Base-by-base conservation (phyloP, 2,888 invertebrate genomes). In the Acheta domesticus region DNA sequence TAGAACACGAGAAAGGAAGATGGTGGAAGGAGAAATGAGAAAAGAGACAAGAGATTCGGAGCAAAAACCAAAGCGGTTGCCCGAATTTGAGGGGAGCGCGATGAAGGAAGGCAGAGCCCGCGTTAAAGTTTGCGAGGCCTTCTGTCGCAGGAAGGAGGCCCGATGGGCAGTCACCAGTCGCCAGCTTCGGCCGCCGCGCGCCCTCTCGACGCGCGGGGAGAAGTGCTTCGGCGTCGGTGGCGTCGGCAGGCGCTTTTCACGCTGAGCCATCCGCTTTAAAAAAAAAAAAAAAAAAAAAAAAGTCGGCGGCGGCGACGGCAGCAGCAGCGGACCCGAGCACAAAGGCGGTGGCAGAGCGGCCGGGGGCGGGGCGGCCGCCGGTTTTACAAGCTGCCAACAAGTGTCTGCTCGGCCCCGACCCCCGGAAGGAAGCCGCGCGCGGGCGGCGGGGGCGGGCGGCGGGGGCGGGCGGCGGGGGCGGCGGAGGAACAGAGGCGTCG, bases 381-480 rank as follows among this genome's bases (percentile, higher is more conserved):
- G 81, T 74, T 79, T 79, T 86, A 85, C 84, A 84, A 83, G 85
- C 86, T 85, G 85, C 85, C 85, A 84, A 84, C 86, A 84, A 84
- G 85, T 83, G 84, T 84, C 83, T 83, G 83, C 82, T 81, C 80
- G 78, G 82, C 82, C 80, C 82, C 82, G 80, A 81, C 79, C 77
- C 81, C 78, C 80, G 81, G 79, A 79, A 80, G 80, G 81, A 82
- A 81, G 81, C 82, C 82, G 77, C 21, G 21, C 81, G 80, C 81
- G 83, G 83, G 82, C 82, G 83, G 76, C 82, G 82, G 80, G 81
- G 48, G 75, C 48, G 78, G 78, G 74, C 21, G 49, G 23, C 75
- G 48, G 78, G 75, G 49, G 48, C 48, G n/a, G 74, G 19, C 19
- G 21, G 19, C 12, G 21, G 49, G 49, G 50, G 77, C 73, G 77